Evolutionary conservation across 2,797 vertebrate species (phyloP), one percentile per base, ranked within the genome.

Genomic region (Pterois miles): DNA sequence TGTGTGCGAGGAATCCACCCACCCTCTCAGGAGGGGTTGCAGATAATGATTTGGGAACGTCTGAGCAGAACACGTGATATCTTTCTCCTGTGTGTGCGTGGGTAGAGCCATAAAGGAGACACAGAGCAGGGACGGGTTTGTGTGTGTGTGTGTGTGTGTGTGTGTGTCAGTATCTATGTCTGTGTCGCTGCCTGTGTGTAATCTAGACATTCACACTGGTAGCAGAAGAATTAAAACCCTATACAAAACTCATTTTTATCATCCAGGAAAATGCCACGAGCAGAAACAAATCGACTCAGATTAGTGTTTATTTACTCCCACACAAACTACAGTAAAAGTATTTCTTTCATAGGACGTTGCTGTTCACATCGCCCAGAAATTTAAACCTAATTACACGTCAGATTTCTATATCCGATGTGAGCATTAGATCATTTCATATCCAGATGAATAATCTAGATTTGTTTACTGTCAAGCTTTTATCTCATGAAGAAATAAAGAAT

Each of bases 31-130:
- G 91, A 89, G 89, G 93, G 90, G 92, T 89, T 89, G 88, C 89
- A 90, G 87, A 92, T 95, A 95, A 94, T 94, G 93, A 94, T 94
- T 94, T 87, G 86, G 88, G 90, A 93, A 91, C 81, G 73, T 94
- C 89, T 93, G 89, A 91, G 78, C 80, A 3, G 83, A 80, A 92
- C 89, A 91, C 78, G 81, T 89, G 86, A 91, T 82, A 82, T 87
- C 77, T 76, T 88, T 88, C 86, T 91, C 75, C 81, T 85, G 36
- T 88, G 88, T 90, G 83, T 88, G 91, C 81, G 91, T 94, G 91
- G 93, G 93, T 43, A 69, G 87, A 82, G 82, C 68, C 76, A 88
- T 86, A 87, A 91, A 91, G 91, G 74, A 90, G 77, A 81, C 82
- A 46, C 69, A 84, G 58, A 88, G 58, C 60, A 73, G 83, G 59